Base-by-base conservation (phyloP, 2,113 vertebrate genomes). In the Nannobrachium achirus region DNA sequence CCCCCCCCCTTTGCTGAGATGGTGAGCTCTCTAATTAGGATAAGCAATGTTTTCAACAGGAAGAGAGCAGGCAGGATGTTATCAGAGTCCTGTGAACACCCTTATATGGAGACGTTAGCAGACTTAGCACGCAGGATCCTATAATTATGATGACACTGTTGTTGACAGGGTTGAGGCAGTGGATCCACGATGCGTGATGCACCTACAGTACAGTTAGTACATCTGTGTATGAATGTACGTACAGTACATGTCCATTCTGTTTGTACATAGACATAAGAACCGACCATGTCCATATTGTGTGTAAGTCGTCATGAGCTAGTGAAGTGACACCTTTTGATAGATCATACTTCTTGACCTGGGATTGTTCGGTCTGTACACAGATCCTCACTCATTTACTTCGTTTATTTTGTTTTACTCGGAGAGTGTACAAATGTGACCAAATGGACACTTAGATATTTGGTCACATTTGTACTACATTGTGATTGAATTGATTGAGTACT, bases 21-120 rank as follows among this genome's bases (percentile, higher is more conserved):
- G 11, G 11, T 48, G 48, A 55, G 44, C 59, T 61, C 8, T 8
- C 56, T 76, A 79, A 83, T 84, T 78, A 74, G 59, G 65, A 77
- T 70, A 20, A 66, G 66, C 61, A 53, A 3, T 25, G 56, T 68
- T 52, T 69, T 78, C 46, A 75, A 25, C 71, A 9, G 19, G 45
- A 71, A n/a, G 5, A 59, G 63, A 8, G 56, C 57, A 64, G 25
- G 25, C 71, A 74, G 77, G 71, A 86, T 80, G 74, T 83, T 76
- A 56, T 84, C 53, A 19, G 55, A 72, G 48, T 40, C 63, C 71
- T 15, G 38, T 8, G 5, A 18, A 57, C 38, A 44, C 8, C 48
- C 46, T 20, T n/a, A 41, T 63, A 51, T 38, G 46, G 48, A 63
- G 67, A 62, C 25, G 0, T 11, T 2, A 48, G 20, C 49, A 76